These are phyloP conservation scores for Patagioenas fasciata DNA, from an alignment of 2,113 vertebrate genomes.

Conservation along the genomic window DNA sequence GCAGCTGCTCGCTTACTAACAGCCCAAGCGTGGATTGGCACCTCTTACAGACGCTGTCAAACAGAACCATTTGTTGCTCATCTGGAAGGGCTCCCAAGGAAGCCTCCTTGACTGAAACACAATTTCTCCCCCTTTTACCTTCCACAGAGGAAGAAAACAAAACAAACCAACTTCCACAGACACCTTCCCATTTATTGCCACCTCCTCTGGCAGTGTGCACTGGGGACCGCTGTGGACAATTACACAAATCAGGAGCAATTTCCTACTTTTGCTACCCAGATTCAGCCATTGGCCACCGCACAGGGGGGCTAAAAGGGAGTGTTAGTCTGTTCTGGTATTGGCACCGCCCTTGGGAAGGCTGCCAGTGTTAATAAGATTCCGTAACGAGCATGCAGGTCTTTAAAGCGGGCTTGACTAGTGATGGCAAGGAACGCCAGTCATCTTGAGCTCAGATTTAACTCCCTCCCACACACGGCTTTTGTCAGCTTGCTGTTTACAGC, in stretches of 20 bases:
- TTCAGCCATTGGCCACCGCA: not conserved
- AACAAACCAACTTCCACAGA: not conserved
- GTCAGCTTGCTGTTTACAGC: slow-evolving; percentile 17
- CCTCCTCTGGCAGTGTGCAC: not conserved
- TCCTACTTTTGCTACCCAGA: not conserved
- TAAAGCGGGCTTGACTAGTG: not conserved
- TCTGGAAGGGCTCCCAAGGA: not conserved
- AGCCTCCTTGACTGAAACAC: not conserved
- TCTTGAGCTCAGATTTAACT: not conserved
- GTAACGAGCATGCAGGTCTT: accelerated
- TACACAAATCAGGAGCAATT: not conserved
- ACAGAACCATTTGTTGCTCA: not conserved
- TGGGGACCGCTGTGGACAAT: not conserved
- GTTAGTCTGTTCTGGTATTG: not conserved
- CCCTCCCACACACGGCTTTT: slow-evolving; percentile 8
- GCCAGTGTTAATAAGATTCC: not conserved
- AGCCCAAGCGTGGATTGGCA: not conserved
- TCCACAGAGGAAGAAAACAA: not conserved
- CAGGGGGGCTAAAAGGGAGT: not conserved
- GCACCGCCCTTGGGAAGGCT: not conserved
- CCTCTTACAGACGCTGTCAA: not conserved
- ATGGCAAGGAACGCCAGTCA: not conserved
- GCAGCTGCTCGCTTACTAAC: not conserved
- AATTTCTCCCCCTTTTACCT: not conserved
- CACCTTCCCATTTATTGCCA: not conserved